Percentiles rank a stretch among this genome's conserved stretches.
Conservation (phyloP, 2,113 vertebrate genomes). For the Okapia johnstoni region DNA sequence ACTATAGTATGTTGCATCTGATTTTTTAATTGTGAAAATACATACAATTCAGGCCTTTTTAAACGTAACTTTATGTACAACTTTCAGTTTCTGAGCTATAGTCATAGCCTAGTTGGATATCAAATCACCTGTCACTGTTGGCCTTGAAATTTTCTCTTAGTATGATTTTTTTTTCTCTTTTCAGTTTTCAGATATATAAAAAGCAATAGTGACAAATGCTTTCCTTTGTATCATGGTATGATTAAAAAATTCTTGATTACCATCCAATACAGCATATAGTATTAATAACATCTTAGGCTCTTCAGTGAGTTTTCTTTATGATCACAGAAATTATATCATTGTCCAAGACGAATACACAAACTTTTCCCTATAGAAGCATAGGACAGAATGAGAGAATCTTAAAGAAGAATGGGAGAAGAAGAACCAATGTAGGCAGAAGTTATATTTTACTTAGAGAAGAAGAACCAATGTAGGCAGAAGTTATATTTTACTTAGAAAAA, state of each 20-base stretch:
- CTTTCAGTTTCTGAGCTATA: conserved; percentile 30
- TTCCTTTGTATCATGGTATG: background rate
- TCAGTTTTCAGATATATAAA: background rate
- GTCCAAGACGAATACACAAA: background rate
- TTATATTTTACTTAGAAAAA: no score
- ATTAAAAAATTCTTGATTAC: background rate
- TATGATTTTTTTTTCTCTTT: background rate
- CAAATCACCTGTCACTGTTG: background rate
- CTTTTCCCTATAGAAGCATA: background rate
- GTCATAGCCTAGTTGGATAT: background rate
- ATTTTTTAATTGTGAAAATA: conserved; percentile 43
- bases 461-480: no score
- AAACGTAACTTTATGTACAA: conserved; percentile 16
- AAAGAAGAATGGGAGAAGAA: background rate
- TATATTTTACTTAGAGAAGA: conserved; percentile 8
- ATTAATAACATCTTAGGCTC: background rate
- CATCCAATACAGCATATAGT: background rate
- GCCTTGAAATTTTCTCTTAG: background rate
- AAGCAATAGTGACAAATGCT: background rate
- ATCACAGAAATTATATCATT: background rate
- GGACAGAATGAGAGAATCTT: background rate
- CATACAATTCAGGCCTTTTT: background rate
- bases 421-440: background rate
- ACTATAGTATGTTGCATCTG: background rate
- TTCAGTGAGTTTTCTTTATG: background rate